A percentile compares a stretch with the other conserved stretches of the same genome.
Evolutionary conservation across 30 jellyfish, hydroid and myxozoan genomes (phyloP).

Genomic region (Hydra vulgaris): DNA sequence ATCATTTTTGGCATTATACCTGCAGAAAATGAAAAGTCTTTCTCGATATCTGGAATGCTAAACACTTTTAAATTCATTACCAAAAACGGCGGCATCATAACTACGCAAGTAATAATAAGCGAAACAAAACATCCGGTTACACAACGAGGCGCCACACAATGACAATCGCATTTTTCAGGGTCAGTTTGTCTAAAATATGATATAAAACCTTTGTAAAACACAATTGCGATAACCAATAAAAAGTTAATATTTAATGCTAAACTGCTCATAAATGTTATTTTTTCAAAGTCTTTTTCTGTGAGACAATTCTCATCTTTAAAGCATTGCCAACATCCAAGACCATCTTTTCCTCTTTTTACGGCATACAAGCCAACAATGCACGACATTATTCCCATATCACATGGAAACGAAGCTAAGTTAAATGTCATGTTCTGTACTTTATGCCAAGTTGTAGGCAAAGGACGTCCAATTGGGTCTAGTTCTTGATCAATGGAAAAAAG

Average conservation of each 20-base stretch:
- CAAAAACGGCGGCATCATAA: constrained; percentile 40
- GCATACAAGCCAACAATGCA: constrained; percentile 41
- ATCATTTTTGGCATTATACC: constrained; percentile 58
- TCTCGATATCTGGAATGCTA: background rate
- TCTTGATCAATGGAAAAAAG: constrained; percentile 22
- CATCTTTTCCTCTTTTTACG: constrained; percentile 33
- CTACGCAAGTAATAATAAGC: constrained; percentile 27
- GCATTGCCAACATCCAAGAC: constrained; percentile 53
- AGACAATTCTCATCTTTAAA: constrained; percentile 21
- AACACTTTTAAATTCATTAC: constrained; percentile 7
- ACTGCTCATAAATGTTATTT: constrained; percentile 21
- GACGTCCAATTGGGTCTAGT: constrained; percentile 14
- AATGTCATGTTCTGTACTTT: constrained; percentile 17
- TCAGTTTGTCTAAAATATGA: constrained; percentile 33
- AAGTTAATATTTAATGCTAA: constrained; percentile 22
- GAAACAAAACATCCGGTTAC: constrained; percentile 39
- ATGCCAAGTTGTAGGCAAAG: constrained; percentile 31
- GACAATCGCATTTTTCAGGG: constrained; percentile 47
- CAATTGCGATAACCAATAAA: constrained; percentile 22
- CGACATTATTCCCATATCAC: constrained; percentile 39
- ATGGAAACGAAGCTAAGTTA: constrained; percentile 32
- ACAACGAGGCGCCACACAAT: constrained; percentile 37
- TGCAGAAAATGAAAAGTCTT: background rate
- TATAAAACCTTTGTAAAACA: constrained; percentile 43
- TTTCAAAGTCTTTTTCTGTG: constrained; percentile 20